phyloP scores from a whole-genome alignment of 37 sponge, comb jelly and placozoan genomes.

The Mnemiopsis leidyi region DNA sequence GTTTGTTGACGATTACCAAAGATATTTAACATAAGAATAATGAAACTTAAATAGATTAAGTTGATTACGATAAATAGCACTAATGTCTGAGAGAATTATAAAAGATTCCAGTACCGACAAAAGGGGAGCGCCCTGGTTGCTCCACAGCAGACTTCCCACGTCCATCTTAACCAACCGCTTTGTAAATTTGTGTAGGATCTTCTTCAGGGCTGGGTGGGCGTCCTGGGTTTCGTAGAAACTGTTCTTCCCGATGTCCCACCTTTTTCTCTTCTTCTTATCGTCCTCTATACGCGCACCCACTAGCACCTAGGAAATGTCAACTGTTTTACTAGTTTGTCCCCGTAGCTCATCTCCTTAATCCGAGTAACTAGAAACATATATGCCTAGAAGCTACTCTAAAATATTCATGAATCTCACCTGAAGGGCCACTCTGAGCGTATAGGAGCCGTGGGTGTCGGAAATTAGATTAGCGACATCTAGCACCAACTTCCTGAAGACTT shows the following conservation, averaged over 20 bases:
- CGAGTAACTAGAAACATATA: too few relatives aligned
- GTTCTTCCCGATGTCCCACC: constrained; percentile 55
- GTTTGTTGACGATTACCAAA: too few relatives aligned
- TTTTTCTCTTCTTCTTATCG: not conserved
- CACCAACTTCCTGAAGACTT: constrained; percentile 41
- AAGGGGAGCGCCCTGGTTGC: constrained; percentile 12
- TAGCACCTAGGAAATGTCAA: not conserved
- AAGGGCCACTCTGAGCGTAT: not conserved
- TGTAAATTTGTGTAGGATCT: constrained; percentile 58
- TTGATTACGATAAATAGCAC: too few relatives aligned
- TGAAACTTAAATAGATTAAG: too few relatives aligned
- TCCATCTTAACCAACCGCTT: constrained; percentile 10
- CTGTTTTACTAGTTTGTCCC: not conserved
- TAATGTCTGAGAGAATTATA: too few relatives aligned
- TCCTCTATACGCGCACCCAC: constrained; percentile 38
- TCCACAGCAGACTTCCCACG: not conserved
- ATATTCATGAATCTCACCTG: not conserved
- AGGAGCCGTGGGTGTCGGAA: constrained; percentile 16
- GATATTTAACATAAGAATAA: too few relatives aligned
- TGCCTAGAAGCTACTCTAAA: not conserved
- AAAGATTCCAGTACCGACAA: too few relatives aligned
- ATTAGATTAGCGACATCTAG: not conserved
- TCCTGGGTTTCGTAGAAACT: constrained; percentile 27
- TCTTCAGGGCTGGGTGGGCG: constrained; percentile 32
- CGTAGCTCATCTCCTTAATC: too few relatives aligned